These are phyloP conservation scores for Drosophila neotestacea DNA, from an alignment of 2,888 invertebrate genomes.

Conservation along the genomic window DNA sequence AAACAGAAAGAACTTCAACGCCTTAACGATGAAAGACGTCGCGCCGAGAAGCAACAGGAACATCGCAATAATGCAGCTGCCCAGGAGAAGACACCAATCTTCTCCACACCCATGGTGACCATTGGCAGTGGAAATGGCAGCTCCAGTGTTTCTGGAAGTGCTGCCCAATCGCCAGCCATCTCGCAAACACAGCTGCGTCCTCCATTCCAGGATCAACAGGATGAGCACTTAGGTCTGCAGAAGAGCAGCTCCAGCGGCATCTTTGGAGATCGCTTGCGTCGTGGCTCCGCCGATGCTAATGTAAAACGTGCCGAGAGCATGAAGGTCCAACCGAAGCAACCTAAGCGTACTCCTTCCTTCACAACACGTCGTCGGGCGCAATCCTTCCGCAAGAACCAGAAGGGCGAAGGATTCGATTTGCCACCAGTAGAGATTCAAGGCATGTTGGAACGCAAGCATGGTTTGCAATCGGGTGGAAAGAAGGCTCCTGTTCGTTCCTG, in stretches of 20 bases:
- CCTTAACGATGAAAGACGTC: slow-evolving; percentile 93
- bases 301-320: slow-evolving; percentile 96
- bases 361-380: slow-evolving; percentile 95
- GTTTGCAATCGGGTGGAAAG: slow-evolving; percentile 96
- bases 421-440: slow-evolving; percentile 97
- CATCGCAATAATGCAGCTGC: slow-evolving; percentile 84
- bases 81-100: slow-evolving; percentile 85
- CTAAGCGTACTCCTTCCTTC: slow-evolving; percentile 97
- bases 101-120: slow-evolving; percentile 83
- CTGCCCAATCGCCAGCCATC: slow-evolving; percentile 70
- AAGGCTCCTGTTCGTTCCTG: slow-evolving; percentile 97
- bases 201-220: slow-evolving; percentile 68
- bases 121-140: slow-evolving; percentile 42
- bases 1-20: slow-evolving; percentile 95
- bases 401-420: slow-evolving; percentile 87
- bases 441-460: slow-evolving; percentile 96
- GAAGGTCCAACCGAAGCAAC: slow-evolving; percentile 92
- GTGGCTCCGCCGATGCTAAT: slow-evolving; percentile 86
- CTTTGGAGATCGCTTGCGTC: slow-evolving; percentile 88
- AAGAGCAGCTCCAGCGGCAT: slow-evolving; percentile 81
- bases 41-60: slow-evolving; percentile 89
- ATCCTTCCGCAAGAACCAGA: slow-evolving; percentile 92
- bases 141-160: slow-evolving; percentile 45
- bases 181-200: slow-evolving; percentile 67
- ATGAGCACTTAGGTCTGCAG: slow-evolving; percentile 77